These are phyloP conservation scores for Drosophila bifasciata DNA, from an alignment of 1,140 invertebrate genomes.

Conservation along the genomic window DNA sequence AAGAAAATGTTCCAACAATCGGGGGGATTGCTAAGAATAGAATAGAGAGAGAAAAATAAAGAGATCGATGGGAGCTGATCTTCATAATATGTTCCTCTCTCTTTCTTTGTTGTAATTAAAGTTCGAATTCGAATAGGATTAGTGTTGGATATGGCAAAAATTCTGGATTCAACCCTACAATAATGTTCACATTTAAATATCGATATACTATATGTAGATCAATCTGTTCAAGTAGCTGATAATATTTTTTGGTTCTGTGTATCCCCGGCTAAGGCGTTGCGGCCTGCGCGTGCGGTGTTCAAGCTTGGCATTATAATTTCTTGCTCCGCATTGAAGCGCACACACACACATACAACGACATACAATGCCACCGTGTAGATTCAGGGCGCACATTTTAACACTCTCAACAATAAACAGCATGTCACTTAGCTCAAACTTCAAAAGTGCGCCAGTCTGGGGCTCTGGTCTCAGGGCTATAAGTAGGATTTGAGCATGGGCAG, in stretches of 20 bases:
- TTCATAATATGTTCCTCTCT: too few relatives aligned
- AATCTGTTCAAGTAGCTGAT: too few relatives aligned
- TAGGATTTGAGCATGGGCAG: conserved; percentile 8
- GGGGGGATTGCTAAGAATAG: too few relatives aligned
- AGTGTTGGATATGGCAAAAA: too few relatives aligned
- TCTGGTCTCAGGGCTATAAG: conserved; percentile 12
- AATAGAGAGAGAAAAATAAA: background rate
- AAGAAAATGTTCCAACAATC: conserved; percentile 1
- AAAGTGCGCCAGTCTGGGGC: conserved; percentile 67
- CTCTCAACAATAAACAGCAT: conserved; percentile 84
- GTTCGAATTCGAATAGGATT: too few relatives aligned
- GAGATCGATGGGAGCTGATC: too few relatives aligned
- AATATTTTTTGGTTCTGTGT: conserved; percentile 55
- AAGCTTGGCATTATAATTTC: conserved; percentile 82
- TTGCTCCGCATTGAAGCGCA: conserved; percentile 68
- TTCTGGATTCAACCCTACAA: too few relatives aligned
- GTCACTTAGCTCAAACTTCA: conserved; percentile 84
- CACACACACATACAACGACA: conserved; percentile 23
- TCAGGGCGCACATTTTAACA: conserved; percentile 78
- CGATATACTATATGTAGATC: too few relatives aligned
- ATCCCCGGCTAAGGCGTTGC: conserved; percentile 27
- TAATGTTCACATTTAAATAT: too few relatives aligned
- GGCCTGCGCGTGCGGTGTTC: conserved; percentile 65
- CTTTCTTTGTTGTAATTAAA: too few relatives aligned
- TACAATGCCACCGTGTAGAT: conserved; percentile 31